phyloP scores from a whole-genome alignment of 2,113 vertebrate species.

The Grallaria varia region DNA sequence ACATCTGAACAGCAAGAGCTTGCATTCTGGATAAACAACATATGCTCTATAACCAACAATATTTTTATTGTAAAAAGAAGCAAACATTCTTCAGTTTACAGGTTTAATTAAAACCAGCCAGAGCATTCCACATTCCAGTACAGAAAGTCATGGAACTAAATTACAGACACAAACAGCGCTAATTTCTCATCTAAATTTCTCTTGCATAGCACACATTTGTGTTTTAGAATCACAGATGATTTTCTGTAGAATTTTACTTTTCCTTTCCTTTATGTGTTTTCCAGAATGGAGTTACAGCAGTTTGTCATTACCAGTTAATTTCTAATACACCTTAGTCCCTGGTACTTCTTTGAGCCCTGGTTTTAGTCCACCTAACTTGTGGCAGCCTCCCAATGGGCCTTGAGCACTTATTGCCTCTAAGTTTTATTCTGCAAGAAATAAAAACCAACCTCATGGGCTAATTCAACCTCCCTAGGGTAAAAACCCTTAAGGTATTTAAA shows the following conservation, averaged over 20 bases:
- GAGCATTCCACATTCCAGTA: not conserved
- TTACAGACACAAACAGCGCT: not conserved
- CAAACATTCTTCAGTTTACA: not conserved
- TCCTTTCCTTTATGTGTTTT: too few species aligned
- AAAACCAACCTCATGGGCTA: not conserved
- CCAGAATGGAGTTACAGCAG: not conserved
- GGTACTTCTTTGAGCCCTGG: not conserved
- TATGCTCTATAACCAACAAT: not conserved
- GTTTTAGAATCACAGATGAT: not conserved
- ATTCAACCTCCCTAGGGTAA: not conserved
- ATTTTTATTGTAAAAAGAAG: not conserved
- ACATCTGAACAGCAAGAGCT: not conserved
- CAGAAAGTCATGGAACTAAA: not conserved
- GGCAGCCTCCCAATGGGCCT: not conserved
- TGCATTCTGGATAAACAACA: not conserved
- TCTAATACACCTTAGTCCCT: not conserved
- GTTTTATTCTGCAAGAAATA: not conserved
- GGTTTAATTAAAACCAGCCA: slow-evolving; percentile 32
- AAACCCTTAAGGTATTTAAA: not conserved
- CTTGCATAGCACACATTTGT: not conserved
- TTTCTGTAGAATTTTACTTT: not conserved
- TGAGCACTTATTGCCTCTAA: too few species aligned
- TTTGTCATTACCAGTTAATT: not conserved
- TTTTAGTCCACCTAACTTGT: not conserved
- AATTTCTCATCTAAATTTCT: not conserved